Conservation (phyloP, 2,113 vertebrate genomes). For the Numenius arquata region DNA sequence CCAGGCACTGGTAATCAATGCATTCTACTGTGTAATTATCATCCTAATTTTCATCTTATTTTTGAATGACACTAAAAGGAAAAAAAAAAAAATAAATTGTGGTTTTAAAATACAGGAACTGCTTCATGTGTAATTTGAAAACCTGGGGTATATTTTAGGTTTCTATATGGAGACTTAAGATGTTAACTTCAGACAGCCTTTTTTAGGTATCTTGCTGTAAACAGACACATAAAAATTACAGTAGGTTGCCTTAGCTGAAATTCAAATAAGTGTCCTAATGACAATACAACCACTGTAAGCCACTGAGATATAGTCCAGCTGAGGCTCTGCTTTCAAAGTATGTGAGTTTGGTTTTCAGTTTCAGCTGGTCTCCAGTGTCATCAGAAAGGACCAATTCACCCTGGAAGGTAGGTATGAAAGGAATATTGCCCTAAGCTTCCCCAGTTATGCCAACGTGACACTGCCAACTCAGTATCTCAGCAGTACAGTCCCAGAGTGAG, state of each 20-base stretch:
- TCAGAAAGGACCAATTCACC: not conserved
- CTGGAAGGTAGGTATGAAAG: not conserved
- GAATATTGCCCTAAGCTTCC: not conserved
- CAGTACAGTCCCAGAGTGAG: not conserved
- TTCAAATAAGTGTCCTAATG: not conserved
- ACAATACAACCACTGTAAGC: not conserved
- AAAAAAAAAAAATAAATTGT: not conserved
- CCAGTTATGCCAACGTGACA: not conserved
- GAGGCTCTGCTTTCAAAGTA: not conserved
- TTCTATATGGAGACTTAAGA: not conserved
- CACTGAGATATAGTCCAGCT: not conserved
- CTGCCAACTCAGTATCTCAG: conserved; percentile 4
- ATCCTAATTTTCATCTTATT: conserved; percentile 19
- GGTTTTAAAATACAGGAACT: not conserved
- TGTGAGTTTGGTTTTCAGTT: not conserved
- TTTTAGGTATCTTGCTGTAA: not conserved
- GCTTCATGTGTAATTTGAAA: not conserved
- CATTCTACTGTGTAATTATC: not conserved
- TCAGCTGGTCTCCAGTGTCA: not conserved
- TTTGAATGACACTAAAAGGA: not conserved
- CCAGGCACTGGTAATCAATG: conserved; percentile 17
- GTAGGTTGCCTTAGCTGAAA: not conserved
- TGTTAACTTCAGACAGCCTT: not conserved
- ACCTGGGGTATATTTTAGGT: not conserved
- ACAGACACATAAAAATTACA: not conserved